Evolutionary conservation across 1,140 invertebrate species (phyloP), one percentile per base, ranked within the genome.

Genomic region (Oncopodura yosiiana): DNA sequence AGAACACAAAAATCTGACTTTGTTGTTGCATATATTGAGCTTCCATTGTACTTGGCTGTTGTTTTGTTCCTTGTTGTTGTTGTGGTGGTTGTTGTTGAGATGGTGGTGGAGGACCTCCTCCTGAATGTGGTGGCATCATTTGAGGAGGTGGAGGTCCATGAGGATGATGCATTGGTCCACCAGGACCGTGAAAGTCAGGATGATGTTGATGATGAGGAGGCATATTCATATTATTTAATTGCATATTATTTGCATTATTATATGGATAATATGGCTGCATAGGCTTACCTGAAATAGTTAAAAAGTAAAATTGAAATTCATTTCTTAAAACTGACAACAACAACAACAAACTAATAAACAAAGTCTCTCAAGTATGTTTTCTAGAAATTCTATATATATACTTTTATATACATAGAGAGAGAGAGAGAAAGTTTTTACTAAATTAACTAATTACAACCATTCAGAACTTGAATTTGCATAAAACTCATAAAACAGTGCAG

Each of bases 1-100:
- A 91, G 75, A 98, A 98, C 48, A 97, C 93, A 79, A 94, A 97
- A 67, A 97, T 92, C 72, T 96, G 92, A 75, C 87, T 95, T 71
- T 94, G 91, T 69, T 95, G 92, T 73, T 94, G 91, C 85, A 87
- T 86, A 65, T 86, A 87, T 67, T 87, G 81, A 58, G 82, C 79
- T 66, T 80, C 84, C 77, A 81, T 82, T 62, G 80, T 83, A 58
- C 80, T 82, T 51, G 84, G 80, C 69, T 86, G 84, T 70, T 88
- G 87, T 63, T 76, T 81, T 21, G 58, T 63, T 1, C 50, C 27
- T 4, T 37, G 30, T n/a, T 43, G 53, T 12, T 49, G 49, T 6
- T 39, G 43, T 1, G 48, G 54, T 8, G 39, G 49, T 2, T 50
- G 49, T 19, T 50, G 49, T 6, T 18, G 4, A 18, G 23, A 19